Conservation (phyloP, 2,888 invertebrate species). For the Aproaerema taeniolella region DNA sequence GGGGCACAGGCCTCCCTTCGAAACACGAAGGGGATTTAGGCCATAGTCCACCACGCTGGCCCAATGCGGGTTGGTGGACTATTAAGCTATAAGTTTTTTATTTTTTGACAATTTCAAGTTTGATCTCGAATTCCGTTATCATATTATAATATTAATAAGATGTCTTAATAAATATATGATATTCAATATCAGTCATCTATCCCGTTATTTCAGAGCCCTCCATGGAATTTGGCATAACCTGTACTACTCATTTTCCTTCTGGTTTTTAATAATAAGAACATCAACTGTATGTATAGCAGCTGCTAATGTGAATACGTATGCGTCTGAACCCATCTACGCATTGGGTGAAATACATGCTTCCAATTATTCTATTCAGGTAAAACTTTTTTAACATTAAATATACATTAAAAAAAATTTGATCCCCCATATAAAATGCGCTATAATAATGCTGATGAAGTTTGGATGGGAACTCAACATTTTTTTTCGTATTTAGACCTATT, state of each 20-base stretch:
- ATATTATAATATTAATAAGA: too few relatives aligned
- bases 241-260: constrained; percentile 30
- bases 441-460: background rate
- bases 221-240: constrained; percentile 19
- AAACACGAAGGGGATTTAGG: too few relatives aligned
- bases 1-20: too few relatives aligned
- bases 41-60: too few relatives aligned
- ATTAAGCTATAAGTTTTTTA: too few relatives aligned
- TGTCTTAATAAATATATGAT: too few relatives aligned
- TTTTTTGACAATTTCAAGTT: too few relatives aligned
- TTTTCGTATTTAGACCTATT: background rate
- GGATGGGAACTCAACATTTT: background rate
- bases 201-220: constrained; percentile 14
- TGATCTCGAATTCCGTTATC: too few relatives aligned
- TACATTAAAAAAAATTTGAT: background rate
- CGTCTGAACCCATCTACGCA: constrained; percentile 24
- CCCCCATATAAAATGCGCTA: background rate
- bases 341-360: constrained; percentile 30
- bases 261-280: constrained; percentile 27
- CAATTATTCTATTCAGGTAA: constrained; percentile 31
- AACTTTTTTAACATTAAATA: background rate
- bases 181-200: too few relatives aligned
- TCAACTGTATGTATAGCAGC: constrained; percentile 26
- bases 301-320: constrained; percentile 32
- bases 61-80: too few relatives aligned